Base-by-base conservation (phyloP, 2,113 vertebrate genomes). In the Bucco capensis region DNA sequence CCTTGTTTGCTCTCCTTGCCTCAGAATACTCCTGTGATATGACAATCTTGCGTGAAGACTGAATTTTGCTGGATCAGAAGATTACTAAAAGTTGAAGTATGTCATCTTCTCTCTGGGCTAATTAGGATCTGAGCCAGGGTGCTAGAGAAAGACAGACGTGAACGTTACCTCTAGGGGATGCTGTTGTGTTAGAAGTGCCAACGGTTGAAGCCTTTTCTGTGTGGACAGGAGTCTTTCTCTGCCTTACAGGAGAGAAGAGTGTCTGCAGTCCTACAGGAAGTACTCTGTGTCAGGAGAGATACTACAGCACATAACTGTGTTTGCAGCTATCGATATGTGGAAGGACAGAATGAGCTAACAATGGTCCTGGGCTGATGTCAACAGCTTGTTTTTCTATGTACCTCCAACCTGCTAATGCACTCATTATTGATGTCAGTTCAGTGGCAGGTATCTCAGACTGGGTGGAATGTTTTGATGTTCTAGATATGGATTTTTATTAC, bases 111-210 rank as follows among this genome's bases (percentile, higher is more conserved):
- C 3, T 3, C 27, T 10, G 53, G 38, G 24, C 28, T 67, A 4
- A 18, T 9, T 0, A 4, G 40, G 44, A 38, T 18, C 40, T 42
- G n/a, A n/a, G n/a, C n/a, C 3, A 8, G 24, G 15, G 49, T 12
- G 25, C 18, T 33, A 14, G 5, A 0, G 44, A 22, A n/a, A 28
- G 60, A 65, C 13, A 30, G 18, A 12, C 8, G 14, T 9, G 83
- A 46, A 30, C 64, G 19, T 46, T 31, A 22, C 92, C 97, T 94
- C 95, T 95, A 98, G 98, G 88, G 96, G 97, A 93, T 95, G 94
- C 92, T 97, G 46, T 97, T 97, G 97, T 67, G 88, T 90, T 81
- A 82, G 17, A 94, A 90, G 83, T 97, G 30, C 61, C 90, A 56
- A 33, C 1, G 22, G 6, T 35, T 18, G 15, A 27, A 50, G 5